phyloP scores from a whole-genome alignment of 2,888 invertebrate genomes.

The Leptura quadrifasciata region DNA sequence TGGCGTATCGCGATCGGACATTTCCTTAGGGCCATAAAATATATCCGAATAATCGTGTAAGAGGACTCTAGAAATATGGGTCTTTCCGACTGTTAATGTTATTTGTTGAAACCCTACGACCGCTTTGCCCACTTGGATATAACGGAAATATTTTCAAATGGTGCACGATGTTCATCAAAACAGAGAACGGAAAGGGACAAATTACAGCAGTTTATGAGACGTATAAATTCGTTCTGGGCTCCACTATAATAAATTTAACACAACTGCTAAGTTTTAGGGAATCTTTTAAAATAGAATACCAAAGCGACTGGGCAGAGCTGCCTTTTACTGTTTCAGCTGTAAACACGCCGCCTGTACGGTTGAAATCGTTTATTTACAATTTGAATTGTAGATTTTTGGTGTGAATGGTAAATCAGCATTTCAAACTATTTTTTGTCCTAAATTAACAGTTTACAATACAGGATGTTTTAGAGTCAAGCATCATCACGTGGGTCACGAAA shows the following conservation, averaged over 20 bases:
- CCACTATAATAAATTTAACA: slow-evolving; percentile 10
- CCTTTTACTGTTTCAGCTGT: not conserved
- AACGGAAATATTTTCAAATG: slow-evolving; percentile 44
- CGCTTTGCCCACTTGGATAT: slow-evolving; percentile 46
- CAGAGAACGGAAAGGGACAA: slow-evolving; percentile 24
- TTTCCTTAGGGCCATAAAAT: slow-evolving; percentile 49
- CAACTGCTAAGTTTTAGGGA: slow-evolving; percentile 18
- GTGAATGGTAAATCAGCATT: not conserved
- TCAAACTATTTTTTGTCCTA: not conserved
- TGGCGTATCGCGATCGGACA: slow-evolving; percentile 42
- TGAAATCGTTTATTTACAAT: not conserved
- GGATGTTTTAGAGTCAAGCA: too few species aligned
- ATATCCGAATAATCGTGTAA: slow-evolving; percentile 52
- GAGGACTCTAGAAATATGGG: slow-evolving; percentile 48
- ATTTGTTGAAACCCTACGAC: slow-evolving; percentile 42
- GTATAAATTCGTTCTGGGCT: slow-evolving; percentile 12
- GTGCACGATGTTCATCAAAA: slow-evolving; percentile 26
- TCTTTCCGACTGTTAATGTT: slow-evolving; percentile 46
- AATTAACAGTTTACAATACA: not conserved
- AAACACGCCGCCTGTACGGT: not conserved
- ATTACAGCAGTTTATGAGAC: slow-evolving; percentile 16
- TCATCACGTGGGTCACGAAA: too few species aligned
- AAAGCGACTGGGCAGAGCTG: not conserved
- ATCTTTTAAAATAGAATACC: not conserved
- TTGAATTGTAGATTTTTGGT: slow-evolving; percentile 4